Evolutionary conservation across 2,797 vertebrate species (phyloP), one percentile per base, ranked within the genome.

Genomic region (Amblyopsis hoosieri): DNA sequence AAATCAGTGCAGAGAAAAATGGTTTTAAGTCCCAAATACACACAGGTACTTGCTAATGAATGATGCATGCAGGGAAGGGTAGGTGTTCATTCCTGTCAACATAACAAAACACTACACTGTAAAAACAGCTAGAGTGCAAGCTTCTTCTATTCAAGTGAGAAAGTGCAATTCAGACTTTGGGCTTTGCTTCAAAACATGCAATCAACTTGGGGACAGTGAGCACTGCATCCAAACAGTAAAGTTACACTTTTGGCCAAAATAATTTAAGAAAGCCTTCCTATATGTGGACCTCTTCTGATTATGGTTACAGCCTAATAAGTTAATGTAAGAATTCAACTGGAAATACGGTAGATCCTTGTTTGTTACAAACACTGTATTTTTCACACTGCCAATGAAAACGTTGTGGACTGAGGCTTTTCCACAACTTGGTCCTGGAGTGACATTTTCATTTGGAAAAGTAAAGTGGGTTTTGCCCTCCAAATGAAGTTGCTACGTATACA

Each of bases 1-100:
- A 62, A 3, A 45, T 12, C 45, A 66, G 46, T 58, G 12, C 60
- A 53, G 57, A 62, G 50, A 1, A 48, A 1, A 50, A 49, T 56
- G 45, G 7, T 47, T 58, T 33, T 31, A 60, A 23, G 48, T 23
- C 23, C 6, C 52, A 17, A 33, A 53, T 45, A 64, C 60, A 72
- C 23, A 55, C 0, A 60, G 33, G 1, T 50, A 13, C 47, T 57
- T 49, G 12, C 56, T 48, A 2, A 2, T 37, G 9, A 37, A 37
- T 37, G 37, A 37, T 37, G 37, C 37, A 37, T 12, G 33, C 55
- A 46, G 2, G 8, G 45, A 60, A 8, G 52, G 69, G 33, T 31
- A 2, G 49, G 82, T 83, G 84, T 85, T 87, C 81, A 81, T 81
- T 87, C 75, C 78, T 81, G 71, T 59, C 42, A 57, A 58, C 60